Percentiles rank a stretch among this genome's conserved stretches.
Evolutionary conservation across 2,113 vertebrate species (phyloP).

Genomic region (Tyto alba): DNA sequence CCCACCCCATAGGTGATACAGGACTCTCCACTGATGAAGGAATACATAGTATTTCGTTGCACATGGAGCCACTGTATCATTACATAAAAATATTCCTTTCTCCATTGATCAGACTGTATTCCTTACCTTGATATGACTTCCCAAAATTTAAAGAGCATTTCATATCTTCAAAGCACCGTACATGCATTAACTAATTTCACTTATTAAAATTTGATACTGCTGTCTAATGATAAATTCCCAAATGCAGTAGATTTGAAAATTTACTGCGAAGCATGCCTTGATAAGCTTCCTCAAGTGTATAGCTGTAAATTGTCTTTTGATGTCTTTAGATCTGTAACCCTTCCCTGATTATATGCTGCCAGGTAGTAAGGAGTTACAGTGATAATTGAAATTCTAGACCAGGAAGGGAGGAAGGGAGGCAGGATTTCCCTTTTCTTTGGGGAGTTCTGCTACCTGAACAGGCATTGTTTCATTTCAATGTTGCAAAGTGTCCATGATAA

Average conservation of each 20-base stretch:
- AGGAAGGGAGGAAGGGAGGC: background rate
- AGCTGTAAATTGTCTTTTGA: background rate
- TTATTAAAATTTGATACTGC: slow-evolving; percentile 21
- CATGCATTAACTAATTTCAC: slow-evolving; percentile 9
- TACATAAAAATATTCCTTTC: background rate
- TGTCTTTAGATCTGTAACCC: background rate
- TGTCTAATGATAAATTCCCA: slow-evolving; percentile 13
- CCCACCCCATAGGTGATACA: background rate
- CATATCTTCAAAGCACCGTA: slow-evolving; percentile 4
- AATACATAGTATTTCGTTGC: background rate
- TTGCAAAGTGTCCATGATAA: background rate
- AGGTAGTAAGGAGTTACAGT: background rate
- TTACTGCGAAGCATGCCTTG: background rate
- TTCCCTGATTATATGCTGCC: background rate
- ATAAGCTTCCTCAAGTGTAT: background rate
- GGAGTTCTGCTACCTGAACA: background rate
- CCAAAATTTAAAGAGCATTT: background rate
- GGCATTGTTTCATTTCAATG: background rate
- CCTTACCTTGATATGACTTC: background rate
- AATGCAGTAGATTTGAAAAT: background rate
- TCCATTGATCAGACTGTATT: background rate
- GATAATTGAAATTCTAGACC: background rate
- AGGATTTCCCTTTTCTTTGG: background rate
- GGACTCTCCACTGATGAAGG: background rate
- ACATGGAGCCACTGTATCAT: background rate